Evolutionary conservation across 2,113 vertebrate species (phyloP).

Genomic region (Polypterus senegalus): DNA sequence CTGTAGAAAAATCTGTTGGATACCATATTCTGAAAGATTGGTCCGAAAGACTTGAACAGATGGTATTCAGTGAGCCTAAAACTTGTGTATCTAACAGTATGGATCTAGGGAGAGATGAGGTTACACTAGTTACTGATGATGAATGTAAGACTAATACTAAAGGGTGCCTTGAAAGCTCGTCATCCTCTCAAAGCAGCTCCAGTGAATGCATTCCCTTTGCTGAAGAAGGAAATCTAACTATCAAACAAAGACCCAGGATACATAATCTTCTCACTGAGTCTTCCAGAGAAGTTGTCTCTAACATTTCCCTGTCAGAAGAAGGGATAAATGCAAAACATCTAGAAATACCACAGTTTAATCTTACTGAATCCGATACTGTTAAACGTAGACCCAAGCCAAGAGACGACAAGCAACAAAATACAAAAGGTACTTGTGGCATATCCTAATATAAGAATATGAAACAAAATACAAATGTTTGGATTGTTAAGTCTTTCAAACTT

Average conservation of each 20-base stretch:
- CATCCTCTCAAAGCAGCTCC: conserved; percentile 53
- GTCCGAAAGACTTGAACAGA: conserved; percentile 30
- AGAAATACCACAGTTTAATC: conserved; percentile 68
- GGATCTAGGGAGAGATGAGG: conserved; percentile 21
- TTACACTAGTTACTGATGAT: conserved; percentile 45
- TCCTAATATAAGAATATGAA: no score
- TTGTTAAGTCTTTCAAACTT: no score
- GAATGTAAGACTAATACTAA: conserved; percentile 22
- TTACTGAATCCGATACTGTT: conserved; percentile 86
- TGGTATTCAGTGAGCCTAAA: conserved; percentile 55
- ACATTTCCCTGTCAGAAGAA: background rate
- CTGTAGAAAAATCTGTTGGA: conserved; percentile 14
- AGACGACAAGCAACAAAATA: conserved; percentile 53
- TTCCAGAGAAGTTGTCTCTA: background rate
- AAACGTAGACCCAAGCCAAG: conserved; percentile 72
- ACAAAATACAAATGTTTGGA: no score
- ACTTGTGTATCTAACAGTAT: conserved; percentile 24
- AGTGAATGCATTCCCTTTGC: conserved; percentile 78
- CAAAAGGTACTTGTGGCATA: no score
- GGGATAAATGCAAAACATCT: conserved; percentile 19
- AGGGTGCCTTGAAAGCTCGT: conserved; percentile 17
- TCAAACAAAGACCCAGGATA: conserved; percentile 79
- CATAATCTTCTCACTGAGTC: conserved; percentile 35
- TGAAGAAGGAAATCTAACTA: conserved; percentile 85
- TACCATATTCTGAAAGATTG: conserved; percentile 7